Percentiles rank a stretch among this genome's conserved stretches.
Evolutionary conservation across 1,140 invertebrate genomes (phyloP).

Genomic region (Hyposmocoma kahamanoa): DNA sequence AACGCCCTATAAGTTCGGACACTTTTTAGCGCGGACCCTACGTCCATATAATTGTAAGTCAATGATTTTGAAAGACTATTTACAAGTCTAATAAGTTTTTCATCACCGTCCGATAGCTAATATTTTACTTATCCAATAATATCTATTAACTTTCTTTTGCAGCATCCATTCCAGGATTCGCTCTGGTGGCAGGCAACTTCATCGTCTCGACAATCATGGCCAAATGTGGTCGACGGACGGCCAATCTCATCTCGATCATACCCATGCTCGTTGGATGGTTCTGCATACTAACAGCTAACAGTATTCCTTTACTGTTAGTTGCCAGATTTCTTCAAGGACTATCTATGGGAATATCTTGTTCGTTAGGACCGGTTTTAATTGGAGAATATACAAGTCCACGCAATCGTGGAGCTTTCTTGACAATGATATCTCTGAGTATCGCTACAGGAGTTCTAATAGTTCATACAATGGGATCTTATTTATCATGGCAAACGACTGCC

Average conservation of each 20-base stretch:
- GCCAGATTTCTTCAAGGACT: slow-evolving; percentile 34
- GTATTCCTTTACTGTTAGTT: slow-evolving; percentile 19
- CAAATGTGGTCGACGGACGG: slow-evolving; percentile 28
- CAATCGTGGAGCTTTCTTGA: slow-evolving; percentile 34
- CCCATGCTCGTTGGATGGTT: slow-evolving; percentile 30
- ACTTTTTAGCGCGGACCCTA: no score
- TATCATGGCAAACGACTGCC: slow-evolving; percentile 27
- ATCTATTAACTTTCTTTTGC: slow-evolving; percentile 16
- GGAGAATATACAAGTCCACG: slow-evolving; percentile 39
- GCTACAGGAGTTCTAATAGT: slow-evolving; percentile 26
- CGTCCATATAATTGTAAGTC: no score
- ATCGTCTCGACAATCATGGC: slow-evolving; percentile 31
- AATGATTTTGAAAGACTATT: no score
- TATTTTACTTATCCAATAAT: not conserved
- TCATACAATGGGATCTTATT: slow-evolving; percentile 29
- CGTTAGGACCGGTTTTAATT: slow-evolving; percentile 29
- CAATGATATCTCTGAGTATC: slow-evolving; percentile 28
- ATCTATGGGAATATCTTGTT: slow-evolving; percentile 27
- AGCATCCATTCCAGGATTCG: slow-evolving; percentile 36
- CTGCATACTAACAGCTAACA: slow-evolving; percentile 19
- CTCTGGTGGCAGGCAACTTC: slow-evolving; percentile 29
- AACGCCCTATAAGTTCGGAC: no score
- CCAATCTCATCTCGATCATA: slow-evolving; percentile 25
- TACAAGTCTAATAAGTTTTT: no score
- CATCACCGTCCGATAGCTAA: no score